These are phyloP conservation scores for Zosterops borbonicus DNA, from an alignment of 2,113 vertebrate species.

Conservation along the genomic window DNA sequence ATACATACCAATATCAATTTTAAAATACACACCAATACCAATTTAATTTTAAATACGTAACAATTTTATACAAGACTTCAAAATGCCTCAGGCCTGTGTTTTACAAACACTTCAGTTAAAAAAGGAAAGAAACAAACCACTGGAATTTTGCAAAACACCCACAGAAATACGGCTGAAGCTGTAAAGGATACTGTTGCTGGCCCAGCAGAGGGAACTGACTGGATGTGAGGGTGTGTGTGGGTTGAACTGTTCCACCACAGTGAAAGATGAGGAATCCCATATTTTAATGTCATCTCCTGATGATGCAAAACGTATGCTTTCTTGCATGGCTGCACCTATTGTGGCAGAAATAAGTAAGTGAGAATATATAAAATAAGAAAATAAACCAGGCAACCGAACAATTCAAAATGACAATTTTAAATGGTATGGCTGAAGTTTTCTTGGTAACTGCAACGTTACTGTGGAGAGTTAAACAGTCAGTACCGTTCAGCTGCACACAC, in stretches of 20 bases:
- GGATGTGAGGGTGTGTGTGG: slow-evolving; percentile 82
- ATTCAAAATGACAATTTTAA: neutral
- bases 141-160: neutral
- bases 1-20: neutral
- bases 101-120: neutral
- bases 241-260: slow-evolving; percentile 90
- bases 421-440: fast-evolving
- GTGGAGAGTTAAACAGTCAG: neutral
- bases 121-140: neutral
- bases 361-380: neutral
- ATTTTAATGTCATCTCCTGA: slow-evolving; percentile 94
- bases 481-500: fast-evolving
- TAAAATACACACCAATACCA: neutral
- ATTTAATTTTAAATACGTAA: neutral
- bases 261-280: slow-evolving; percentile 89
- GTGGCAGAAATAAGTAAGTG: neutral
- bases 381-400: neutral
- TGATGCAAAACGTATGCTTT: slow-evolving; percentile 86
- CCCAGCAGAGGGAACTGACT: slow-evolving; percentile 89
- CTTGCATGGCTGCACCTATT: slow-evolving; percentile 86
- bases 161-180: neutral
- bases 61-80: neutral
- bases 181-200: slow-evolving; percentile 95
- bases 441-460: fast-evolving
- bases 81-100: neutral